Conservation (phyloP, 2,888 invertebrate species). For the Eupithecia tripunctaria region DNA sequence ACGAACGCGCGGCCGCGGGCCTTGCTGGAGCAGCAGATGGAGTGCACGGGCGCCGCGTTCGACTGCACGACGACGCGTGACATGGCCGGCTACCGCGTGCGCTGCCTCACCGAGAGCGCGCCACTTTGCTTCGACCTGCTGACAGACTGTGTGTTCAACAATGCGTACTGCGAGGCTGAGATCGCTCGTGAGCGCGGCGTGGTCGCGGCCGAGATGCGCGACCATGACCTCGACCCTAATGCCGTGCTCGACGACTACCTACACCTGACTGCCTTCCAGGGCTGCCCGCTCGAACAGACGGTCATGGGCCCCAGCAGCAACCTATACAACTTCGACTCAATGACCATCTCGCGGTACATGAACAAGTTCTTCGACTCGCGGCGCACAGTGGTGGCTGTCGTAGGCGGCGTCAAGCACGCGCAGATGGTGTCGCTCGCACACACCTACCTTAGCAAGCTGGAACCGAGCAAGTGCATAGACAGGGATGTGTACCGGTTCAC, state of each 20-base stretch:
- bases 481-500: constrained; percentile 89
- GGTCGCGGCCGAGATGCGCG: constrained; percentile 55
- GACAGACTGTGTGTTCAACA: constrained; percentile 10
- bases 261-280: constrained; percentile 79
- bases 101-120: constrained; percentile 86
- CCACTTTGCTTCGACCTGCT: constrained; percentile 6
- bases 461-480: constrained; percentile 83
- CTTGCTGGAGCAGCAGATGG: constrained; percentile 94
- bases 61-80: constrained; percentile 98
- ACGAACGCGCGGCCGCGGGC: constrained; percentile 93
- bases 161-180: background rate
- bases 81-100: constrained; percentile 97
- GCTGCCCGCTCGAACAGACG: constrained; percentile 68
- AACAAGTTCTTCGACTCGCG: constrained; percentile 85
- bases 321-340: constrained; percentile 78
- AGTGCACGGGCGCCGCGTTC: constrained; percentile 96
- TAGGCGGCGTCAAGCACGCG: constrained; percentile 95
- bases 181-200: background rate
- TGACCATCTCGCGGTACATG: constrained; percentile 9
- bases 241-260: constrained; percentile 75
- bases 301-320: constrained; percentile 88
- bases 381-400: constrained; percentile 95
- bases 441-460: constrained; percentile 86
- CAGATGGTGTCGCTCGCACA: constrained; percentile 91
- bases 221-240: constrained; percentile 66